phyloP scores from a whole-genome alignment of 2,113 vertebrate genomes.

The Calidris pygmaea region DNA sequence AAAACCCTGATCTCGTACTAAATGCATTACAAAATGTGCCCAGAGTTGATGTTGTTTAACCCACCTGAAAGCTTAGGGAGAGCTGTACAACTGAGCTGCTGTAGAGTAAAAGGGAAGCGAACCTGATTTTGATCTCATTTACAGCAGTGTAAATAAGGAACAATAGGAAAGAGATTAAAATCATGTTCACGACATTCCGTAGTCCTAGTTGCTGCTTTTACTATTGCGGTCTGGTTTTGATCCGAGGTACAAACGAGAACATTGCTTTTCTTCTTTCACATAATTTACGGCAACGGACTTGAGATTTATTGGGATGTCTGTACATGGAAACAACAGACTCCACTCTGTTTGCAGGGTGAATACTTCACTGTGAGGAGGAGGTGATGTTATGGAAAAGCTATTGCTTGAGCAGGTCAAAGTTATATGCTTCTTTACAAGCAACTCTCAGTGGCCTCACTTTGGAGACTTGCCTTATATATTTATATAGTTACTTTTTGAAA shows the following conservation, averaged over 20 bases:
- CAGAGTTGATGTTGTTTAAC: background rate
- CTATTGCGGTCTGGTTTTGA: background rate
- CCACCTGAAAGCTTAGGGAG: background rate
- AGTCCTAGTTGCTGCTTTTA: background rate
- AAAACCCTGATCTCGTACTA: background rate
- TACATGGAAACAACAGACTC: background rate
- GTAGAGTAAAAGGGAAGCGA: background rate
- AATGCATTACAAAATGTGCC: background rate
- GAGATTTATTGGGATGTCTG: background rate
- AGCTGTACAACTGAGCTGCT: background rate
- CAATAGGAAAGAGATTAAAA: background rate
- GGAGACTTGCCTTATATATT: background rate
- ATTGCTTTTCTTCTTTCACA: background rate
- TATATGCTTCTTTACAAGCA: background rate
- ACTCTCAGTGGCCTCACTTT: background rate
- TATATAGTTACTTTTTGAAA: background rate
- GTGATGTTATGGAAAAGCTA: background rate
- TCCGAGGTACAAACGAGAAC: background rate
- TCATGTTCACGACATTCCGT: background rate
- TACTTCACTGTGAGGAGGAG: background rate
- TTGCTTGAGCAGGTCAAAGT: background rate
- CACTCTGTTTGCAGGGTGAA: background rate
- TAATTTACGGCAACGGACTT: background rate
- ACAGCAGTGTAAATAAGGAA: background rate
- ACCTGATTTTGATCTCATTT: background rate